Base-by-base conservation (phyloP, 2,113 vertebrate genomes). In the Zingel zingel region DNA sequence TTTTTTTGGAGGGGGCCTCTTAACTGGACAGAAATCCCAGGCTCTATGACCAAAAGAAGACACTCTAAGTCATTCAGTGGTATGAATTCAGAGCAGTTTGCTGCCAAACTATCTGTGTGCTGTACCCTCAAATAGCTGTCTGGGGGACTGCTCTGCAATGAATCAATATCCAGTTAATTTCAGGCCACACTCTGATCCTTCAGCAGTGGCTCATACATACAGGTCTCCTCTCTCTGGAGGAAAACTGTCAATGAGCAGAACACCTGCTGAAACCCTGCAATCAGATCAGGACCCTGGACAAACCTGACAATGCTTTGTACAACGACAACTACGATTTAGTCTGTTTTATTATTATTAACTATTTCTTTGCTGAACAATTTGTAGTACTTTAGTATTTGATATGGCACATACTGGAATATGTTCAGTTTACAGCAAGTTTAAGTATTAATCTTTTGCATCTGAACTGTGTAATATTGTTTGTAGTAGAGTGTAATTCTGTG, bases 101-200 rank as follows among this genome's bases (percentile, higher is more conserved):
- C 57, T 76, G 77, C 33, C 66, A 65, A 57, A 83, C 79, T 75
- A 74, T 87, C 70, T 86, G 59, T 83, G 51, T 80, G 66, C 75
- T 79, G 87, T 64, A 79, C 82, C 84, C 86, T 90, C 82, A 91
- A 82, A 91, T 88, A 74, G 86, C 73, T 85, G 86, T 92, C 90
- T 87, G 83, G 88, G 82, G 88, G 75, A 86, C 84, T 74, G 58
- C 86, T 89, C 81, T 88, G 88, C 73, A 73, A 82, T 66, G 66
- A 92, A 94, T 94, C 92, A 89, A 94, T 94, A 92, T 88, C 84
- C 89, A 94, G 91, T 94, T 94, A 92, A 93, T 92, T 90, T 93
- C 84, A 87, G 88, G 78, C 89, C 86, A 90, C 83, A 82, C 89
- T 89, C 78, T 82, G 84, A 89, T 90, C 89, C 83, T 87, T 85